Evolutionary conservation across 2,113 vertebrate species (phyloP).

Genomic region (Planiliza haematocheilus): DNA sequence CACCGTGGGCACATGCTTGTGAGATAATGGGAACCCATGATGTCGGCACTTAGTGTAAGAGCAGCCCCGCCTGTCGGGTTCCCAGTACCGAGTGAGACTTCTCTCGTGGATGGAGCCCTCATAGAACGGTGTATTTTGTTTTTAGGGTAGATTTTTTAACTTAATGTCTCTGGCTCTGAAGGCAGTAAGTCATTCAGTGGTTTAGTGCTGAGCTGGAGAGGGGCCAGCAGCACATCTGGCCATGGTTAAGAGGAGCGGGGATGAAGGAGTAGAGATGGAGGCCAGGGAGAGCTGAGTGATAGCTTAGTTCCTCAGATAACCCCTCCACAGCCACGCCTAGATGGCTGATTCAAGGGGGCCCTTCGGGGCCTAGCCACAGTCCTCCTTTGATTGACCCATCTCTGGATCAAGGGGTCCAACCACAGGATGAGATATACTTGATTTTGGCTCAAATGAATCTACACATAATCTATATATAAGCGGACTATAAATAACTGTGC

Average conservation of each 20-base stretch:
- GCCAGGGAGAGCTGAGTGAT: conserved; percentile 64
- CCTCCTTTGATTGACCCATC: conserved; percentile 14
- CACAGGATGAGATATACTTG: neutral
- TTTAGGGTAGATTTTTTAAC: conserved; percentile 45
- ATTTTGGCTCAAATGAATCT: too few species aligned
- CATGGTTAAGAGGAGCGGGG: conserved; percentile 62
- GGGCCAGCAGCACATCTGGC: conserved; percentile 76
- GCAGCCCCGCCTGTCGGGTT: neutral
- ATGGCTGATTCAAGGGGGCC: conserved; percentile 21
- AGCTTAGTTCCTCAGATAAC: conserved; percentile 71
- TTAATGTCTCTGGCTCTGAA: conserved; percentile 48
- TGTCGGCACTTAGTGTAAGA: conserved; percentile 37
- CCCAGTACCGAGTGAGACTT: conserved; percentile 17
- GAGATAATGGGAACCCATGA: conserved; percentile 6
- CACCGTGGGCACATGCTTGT: neutral
- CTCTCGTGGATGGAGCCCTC: conserved; percentile 30
- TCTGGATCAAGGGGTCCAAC: neutral
- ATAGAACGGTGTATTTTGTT: conserved; percentile 30
- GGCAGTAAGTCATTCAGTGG: conserved; percentile 56
- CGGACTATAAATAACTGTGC: too few species aligned
- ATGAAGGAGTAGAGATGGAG: conserved; percentile 64
- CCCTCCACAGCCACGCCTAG: conserved; percentile 54
- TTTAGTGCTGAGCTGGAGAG: conserved; percentile 66
- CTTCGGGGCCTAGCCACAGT: conserved; percentile 5
- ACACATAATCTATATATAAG: too few species aligned